Percentiles rank a stretch among this genome's conserved stretches.
phyloP scores from a whole-genome alignment of 2,888 invertebrate genomes.

The Eristalinus sepulchralis region DNA sequence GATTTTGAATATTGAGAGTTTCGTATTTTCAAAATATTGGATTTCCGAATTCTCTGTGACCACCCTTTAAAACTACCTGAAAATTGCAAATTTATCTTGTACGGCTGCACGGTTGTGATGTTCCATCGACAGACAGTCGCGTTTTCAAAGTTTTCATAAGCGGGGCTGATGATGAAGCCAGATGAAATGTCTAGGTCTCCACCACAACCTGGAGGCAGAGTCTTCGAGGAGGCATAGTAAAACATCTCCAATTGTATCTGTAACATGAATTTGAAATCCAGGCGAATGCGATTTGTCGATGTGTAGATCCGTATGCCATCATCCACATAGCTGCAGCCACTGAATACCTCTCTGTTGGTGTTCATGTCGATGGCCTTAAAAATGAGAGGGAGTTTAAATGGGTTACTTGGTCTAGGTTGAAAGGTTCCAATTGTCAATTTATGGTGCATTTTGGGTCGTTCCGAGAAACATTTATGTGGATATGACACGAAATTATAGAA shows the following conservation, averaged over 20 bases:
- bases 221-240: slow-evolving; percentile 73
- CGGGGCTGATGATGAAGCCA: slow-evolving; percentile 84
- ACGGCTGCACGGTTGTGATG: slow-evolving; percentile 82
- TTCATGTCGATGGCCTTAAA: slow-evolving; percentile 74
- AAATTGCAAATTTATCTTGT: slow-evolving; percentile 72
- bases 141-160: slow-evolving; percentile 84
- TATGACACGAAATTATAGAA: too few relatives aligned
- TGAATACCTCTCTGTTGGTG: slow-evolving; percentile 72
- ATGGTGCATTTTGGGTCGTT: too few relatives aligned
- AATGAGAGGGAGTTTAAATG: not conserved
- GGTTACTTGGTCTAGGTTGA: not conserved
- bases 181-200: slow-evolving; percentile 72
- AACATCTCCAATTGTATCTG: not conserved
- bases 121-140: slow-evolving; percentile 84
- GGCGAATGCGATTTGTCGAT: slow-evolving; percentile 74
- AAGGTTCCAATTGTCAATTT: too few relatives aligned
- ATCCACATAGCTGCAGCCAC: slow-evolving; percentile 50
- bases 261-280: slow-evolving; percentile 33
- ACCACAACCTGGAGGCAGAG: slow-evolving; percentile 75
- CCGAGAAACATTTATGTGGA: too few relatives aligned
- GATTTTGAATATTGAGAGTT: too few relatives aligned
- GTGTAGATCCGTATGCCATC: slow-evolving; percentile 57
- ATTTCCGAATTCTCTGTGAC: not conserved
- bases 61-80: not conserved
- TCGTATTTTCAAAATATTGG: too few relatives aligned